Evolutionary conservation across 2,113 vertebrate genomes (phyloP), one percentile per base, ranked within the genome.

Genomic region (Oreotrochilus melanogaster): DNA sequence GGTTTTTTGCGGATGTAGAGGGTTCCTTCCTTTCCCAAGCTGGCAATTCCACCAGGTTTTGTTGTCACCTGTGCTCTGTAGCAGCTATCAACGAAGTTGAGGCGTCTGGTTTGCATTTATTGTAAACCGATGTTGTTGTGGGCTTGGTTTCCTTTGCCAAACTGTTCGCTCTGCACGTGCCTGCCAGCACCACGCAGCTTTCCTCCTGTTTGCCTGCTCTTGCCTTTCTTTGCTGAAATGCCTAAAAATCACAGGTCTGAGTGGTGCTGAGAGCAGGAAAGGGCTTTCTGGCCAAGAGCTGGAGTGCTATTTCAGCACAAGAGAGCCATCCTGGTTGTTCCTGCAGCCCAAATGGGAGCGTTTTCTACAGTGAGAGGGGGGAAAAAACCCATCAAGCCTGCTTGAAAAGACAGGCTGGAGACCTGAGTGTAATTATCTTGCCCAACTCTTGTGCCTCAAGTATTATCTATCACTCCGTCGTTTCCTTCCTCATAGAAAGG

Each of bases 401-500:
- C 56, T 94, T 56, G 79, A 57, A 66, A 83, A 71, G 31, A 74
- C 3, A 35, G 67, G 66, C 87, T 90, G 70, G 78, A 97, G 85
- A 64, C 64, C 81, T 3, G 22, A 85, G 81, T 2, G 2, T 91
- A 92, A 95, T 95, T 92, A 93, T 56, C 13, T 37, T 78, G 79
- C 87, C 94, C 85, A 94, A 91, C 78, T 82, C 69, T 87, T 79
- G 65, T 92, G 93, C 94, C 79, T 83, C 15, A 11, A 50, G 50
- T 93, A 71, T 96, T 96, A 82, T 93, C 87, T 70, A 71, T 95
- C 73, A 43, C 37, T 67, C 54, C 19, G 28, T 42, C 73, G 66
- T 78, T 86, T 94, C 70, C 37, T 71, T 92, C 74, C 86, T 75
- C 57, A 24, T 73, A 47, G 74, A 94, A 91, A 89, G 69, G 87